Percentiles rank a stretch among this genome's conserved stretches.
These are phyloP conservation scores for Asteroscopus sphinx DNA, from an alignment of 2,888 invertebrate genomes.

Conservation along the genomic window DNA sequence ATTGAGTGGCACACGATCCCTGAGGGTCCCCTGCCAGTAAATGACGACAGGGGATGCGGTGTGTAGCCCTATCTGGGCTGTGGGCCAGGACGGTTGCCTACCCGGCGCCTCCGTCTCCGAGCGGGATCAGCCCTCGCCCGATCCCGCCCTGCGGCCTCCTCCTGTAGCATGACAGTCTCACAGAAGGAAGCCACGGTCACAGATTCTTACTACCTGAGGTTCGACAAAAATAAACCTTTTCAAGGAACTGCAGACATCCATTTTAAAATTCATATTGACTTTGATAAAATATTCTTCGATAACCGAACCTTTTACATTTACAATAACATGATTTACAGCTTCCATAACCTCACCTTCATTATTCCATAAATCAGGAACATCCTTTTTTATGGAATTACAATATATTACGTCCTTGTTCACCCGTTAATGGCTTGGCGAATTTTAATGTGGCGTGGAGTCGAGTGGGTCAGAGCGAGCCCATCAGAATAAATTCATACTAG, in stretches of 20 bases:
- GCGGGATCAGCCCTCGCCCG: no score
- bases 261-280: not conserved
- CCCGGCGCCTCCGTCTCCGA: no score
- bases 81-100: no score
- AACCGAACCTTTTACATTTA: constrained; percentile 37
- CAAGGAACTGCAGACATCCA: not conserved
- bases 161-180: no score
- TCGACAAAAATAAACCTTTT: not conserved
- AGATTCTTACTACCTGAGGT: not conserved
- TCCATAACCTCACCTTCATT: constrained; percentile 42
- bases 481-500: constrained; percentile 56
- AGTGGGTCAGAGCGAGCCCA: constrained; percentile 19
- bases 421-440: constrained; percentile 66
- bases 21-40: no score
- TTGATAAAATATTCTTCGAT: constrained; percentile 24
- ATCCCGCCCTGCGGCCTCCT: no score
- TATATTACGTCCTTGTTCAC: constrained; percentile 50
- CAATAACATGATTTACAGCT: constrained; percentile 45
- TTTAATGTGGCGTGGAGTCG: constrained; percentile 59
- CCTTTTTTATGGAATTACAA: constrained; percentile 57
- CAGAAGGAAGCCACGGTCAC: no score
- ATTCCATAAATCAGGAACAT: constrained; percentile 41
- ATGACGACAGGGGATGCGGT: no score
- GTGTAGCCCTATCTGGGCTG: no score
- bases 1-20: no score